Conservation (phyloP, 1,140 invertebrate genomes). For the Ooceraea biroi region DNA sequence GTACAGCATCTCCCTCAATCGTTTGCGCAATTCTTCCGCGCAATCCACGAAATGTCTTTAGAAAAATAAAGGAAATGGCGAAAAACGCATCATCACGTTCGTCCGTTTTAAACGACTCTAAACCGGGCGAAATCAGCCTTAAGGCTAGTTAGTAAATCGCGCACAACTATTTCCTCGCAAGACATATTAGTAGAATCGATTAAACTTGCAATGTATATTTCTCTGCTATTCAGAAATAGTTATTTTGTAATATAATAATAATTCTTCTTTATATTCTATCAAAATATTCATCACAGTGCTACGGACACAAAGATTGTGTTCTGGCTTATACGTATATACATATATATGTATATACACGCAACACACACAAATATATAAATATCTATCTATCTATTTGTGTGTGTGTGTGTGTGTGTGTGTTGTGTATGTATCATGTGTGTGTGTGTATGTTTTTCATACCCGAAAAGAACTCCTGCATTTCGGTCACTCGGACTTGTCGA, state of each 20-base stretch:
- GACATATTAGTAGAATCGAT: slow-evolving; percentile 76
- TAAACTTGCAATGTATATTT: slow-evolving; percentile 78
- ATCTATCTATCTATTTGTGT: too few species aligned
- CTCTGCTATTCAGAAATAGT: slow-evolving; percentile 82
- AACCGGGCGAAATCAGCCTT: slow-evolving; percentile 54
- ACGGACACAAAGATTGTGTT: slow-evolving; percentile 86
- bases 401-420: not conserved
- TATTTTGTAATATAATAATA: slow-evolving; percentile 77
- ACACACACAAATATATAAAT: too few species aligned
- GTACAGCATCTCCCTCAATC: not conserved
- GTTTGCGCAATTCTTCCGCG: slow-evolving; percentile 14
- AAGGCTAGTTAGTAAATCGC: slow-evolving; percentile 76
- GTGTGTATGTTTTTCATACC: slow-evolving; percentile 79
- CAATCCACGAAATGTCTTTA: slow-evolving; percentile 31
- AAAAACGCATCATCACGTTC: slow-evolving; percentile 19
- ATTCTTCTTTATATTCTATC: slow-evolving; percentile 82
- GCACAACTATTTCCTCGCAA: slow-evolving; percentile 77
- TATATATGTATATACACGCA: slow-evolving; percentile 17
- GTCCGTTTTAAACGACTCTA: slow-evolving; percentile 44
- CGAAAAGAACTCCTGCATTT: slow-evolving; percentile 64
- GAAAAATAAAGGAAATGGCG: slow-evolving; percentile 69
- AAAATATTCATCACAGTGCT: slow-evolving; percentile 87
- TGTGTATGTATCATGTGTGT: slow-evolving; percentile 60
- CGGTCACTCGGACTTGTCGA: slow-evolving; percentile 64
- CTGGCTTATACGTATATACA: slow-evolving; percentile 67